These are phyloP conservation scores for Callorhinus ursinus DNA, from an alignment of 2,113 vertebrate species.

Conservation along the genomic window DNA sequence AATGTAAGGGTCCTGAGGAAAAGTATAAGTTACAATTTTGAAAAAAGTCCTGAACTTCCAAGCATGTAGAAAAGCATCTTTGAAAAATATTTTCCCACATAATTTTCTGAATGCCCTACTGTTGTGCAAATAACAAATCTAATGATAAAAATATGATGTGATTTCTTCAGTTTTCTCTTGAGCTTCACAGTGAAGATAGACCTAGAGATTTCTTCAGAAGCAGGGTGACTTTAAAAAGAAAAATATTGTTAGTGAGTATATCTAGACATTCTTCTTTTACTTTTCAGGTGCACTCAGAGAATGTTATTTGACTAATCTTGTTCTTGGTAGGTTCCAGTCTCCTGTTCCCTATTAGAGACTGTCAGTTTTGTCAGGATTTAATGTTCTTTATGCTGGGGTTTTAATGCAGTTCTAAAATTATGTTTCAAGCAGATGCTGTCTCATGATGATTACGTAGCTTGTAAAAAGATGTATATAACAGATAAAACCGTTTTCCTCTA, in stretches of 20 bases:
- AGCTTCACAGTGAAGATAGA: constrained; percentile 34
- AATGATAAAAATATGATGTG: constrained; percentile 64
- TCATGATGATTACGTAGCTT: constrained; percentile 56
- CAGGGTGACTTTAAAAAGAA: constrained; percentile 20
- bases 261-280: not conserved
- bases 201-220: constrained; percentile 23
- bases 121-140: constrained; percentile 52
- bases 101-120: constrained; percentile 46
- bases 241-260: constrained; percentile 35
- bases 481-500: constrained; percentile 46
- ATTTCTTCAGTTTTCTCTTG: constrained; percentile 48
- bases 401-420: constrained; percentile 70
- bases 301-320: constrained; percentile 68
- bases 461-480: constrained; percentile 6
- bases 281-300: not conserved
- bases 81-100: constrained; percentile 37
- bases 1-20: not conserved
- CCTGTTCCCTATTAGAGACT: not conserved
- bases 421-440: constrained; percentile 25
- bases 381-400: constrained; percentile 67
- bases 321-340: not conserved
- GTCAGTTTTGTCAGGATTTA: constrained; percentile 62
- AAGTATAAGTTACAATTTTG: not conserved
- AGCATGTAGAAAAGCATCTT: constrained; percentile 17
- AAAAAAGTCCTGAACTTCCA: not conserved